Evolutionary conservation across 2,113 vertebrate genomes (phyloP), one percentile per base, ranked within the genome.

Genomic region (Ageneiosus marmoratus): DNA sequence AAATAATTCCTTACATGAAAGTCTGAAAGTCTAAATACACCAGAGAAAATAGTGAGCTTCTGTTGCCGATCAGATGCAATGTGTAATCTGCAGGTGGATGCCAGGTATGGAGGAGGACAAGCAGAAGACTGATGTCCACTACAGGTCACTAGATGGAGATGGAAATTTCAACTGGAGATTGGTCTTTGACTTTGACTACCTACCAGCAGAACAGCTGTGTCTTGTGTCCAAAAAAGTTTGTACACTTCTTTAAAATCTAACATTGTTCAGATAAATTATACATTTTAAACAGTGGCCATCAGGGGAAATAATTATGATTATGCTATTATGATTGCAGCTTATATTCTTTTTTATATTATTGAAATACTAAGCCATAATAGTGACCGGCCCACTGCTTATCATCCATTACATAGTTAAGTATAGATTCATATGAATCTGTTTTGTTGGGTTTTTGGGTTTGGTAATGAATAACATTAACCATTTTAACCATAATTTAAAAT

Each of bases 101-200:
- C 95, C 96, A 83, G 98, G 98, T 34, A 97, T 94, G 93, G 97
- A 99, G 89, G 97, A 98, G 90, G 95, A 98, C 89, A 99, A 98
- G 90, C 98, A 99, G 95, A 99, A 98, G 94, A 99, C 98, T 0
- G 98, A 99, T 82, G 98, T 99, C 88, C 98, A 99, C 89, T 99
- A 98, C 90, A 94, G 98, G 81, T 99, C 98, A 46, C 90, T 99
- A 88, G 98, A 99, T 84, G 98, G 98, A 1, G 98, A 98, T 82
- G 98, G 98, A 34, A 99, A 98, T 92, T 99, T 99, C 83, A 99
- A 99, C 92, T 99, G 98, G 98, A 95, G 98, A 94, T 96, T 96
- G 87, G 84, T 98, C 89, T 99, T 97, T 91, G 95, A 92, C 4
- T 98, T 99, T 91, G 95, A 99, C 79, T 99, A 96, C 88, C 94